A percentile compares a stretch with the other conserved stretches of the same genome.
phyloP scores from a whole-genome alignment of 2,113 vertebrate species.

The Casuarius casuarius region DNA sequence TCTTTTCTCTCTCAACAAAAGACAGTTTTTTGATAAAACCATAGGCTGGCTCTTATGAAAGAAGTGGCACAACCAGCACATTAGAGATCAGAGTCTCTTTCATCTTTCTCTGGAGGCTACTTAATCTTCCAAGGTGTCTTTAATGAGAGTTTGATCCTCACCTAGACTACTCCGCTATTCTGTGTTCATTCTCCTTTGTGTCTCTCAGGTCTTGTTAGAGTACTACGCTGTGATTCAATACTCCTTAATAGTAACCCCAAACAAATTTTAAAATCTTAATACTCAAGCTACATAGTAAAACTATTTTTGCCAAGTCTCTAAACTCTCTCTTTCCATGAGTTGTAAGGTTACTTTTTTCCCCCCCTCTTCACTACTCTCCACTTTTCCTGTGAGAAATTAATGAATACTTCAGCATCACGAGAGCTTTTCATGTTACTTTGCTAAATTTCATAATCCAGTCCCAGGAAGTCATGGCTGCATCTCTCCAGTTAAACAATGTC shows the following conservation, averaged over 20 bases:
- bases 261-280: background rate
- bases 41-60: background rate
- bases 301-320: background rate
- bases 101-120: background rate
- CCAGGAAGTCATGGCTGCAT: background rate
- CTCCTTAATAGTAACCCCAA: slow-evolving; percentile 3
- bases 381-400: background rate
- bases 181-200: background rate
- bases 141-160: slow-evolving; percentile 44
- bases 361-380: background rate
- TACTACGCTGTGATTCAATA: slow-evolving; percentile 48
- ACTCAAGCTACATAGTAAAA: background rate
- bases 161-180: background rate
- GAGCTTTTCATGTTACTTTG: background rate
- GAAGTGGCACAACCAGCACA: background rate
- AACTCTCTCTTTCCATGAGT: background rate
- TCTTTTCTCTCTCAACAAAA: background rate
- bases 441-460: background rate
- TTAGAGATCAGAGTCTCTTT: background rate
- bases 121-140: slow-evolving; percentile 31
- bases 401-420: background rate
- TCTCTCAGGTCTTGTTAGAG: slow-evolving; percentile 41
- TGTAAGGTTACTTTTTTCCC: background rate
- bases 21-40: background rate
- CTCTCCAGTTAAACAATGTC: background rate